Conservation (phyloP, 2,888 invertebrate genomes). For the Mantis religiosa region DNA sequence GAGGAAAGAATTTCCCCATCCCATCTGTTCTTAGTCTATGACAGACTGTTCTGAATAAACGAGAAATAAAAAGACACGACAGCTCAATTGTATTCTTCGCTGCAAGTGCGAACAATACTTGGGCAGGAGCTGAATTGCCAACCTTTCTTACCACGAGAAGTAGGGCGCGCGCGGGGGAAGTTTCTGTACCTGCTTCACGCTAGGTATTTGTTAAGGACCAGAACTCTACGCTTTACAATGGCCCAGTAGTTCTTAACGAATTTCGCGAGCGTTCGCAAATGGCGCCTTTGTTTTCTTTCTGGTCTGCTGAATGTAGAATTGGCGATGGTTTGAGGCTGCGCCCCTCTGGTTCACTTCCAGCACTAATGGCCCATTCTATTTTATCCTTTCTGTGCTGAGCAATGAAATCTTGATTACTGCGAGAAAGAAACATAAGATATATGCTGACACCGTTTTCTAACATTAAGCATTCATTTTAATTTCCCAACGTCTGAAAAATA, state of each 20-base stretch:
- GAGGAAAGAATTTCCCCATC: neutral
- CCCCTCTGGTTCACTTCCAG: neutral
- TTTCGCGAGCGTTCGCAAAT: neutral
- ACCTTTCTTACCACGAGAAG: neutral
- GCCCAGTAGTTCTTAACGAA: neutral
- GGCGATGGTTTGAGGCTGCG: neutral
- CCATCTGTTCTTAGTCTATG: neutral
- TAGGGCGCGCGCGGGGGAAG: neutral
- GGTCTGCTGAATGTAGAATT: neutral
- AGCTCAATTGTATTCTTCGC: neutral
- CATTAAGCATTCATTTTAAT: neutral
- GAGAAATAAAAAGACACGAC: neutral
- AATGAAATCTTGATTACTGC: neutral
- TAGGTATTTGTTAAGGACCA: neutral
- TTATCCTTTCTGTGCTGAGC: neutral
- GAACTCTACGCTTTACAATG: neutral
- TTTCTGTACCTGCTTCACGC: neutral
- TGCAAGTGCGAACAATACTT: neutral
- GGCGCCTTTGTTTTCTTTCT: neutral
- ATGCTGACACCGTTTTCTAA: neutral
- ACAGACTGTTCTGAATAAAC: neutral
- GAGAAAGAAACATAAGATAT: neutral
- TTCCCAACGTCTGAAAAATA: no score
- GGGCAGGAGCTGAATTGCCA: neutral
- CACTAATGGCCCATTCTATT: neutral